Percentiles rank a stretch among this genome's conserved stretches.
These are phyloP conservation scores for Leuctra nigra DNA, from an alignment of 2,888 invertebrate species.

Conservation along the genomic window DNA sequence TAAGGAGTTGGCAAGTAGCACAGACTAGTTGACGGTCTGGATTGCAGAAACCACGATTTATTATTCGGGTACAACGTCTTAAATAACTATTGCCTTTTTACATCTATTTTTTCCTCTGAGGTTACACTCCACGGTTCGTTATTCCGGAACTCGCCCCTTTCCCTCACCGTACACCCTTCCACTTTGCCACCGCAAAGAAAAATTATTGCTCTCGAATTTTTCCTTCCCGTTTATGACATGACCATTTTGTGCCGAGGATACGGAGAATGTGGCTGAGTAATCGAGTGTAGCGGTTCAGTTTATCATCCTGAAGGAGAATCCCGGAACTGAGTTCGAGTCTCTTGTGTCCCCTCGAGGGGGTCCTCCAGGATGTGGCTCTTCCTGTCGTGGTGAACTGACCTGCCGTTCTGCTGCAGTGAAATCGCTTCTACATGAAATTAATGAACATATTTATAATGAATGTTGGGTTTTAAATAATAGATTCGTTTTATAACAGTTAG, in stretches of 20 bases:
- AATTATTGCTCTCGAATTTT: neutral
- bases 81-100: conserved; percentile 16
- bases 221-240: neutral
- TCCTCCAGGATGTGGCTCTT: too few relatives aligned
- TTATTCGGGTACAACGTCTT: conserved; percentile 3
- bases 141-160: neutral
- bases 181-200: neutral
- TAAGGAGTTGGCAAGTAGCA: conserved; percentile 11
- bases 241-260: neutral
- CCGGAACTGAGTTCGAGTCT: too few relatives aligned
- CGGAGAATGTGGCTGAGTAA: conserved; percentile 6
- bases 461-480: too few relatives aligned
- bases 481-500: too few relatives aligned
- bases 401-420: too few relatives aligned
- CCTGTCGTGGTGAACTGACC: too few relatives aligned
- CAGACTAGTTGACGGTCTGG: neutral
- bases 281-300: neutral
- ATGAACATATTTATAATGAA: too few relatives aligned
- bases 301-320: too few relatives aligned
- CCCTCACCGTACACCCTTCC: too few relatives aligned
- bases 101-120: neutral
- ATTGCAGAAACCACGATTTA: conserved; percentile 12
- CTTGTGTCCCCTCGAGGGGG: too few relatives aligned
- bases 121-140: conserved; percentile 8
- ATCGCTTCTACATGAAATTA: too few relatives aligned